These are phyloP conservation scores for Cephalophus harveyi DNA, from an alignment of 2,113 vertebrate species.

Conservation along the genomic window DNA sequence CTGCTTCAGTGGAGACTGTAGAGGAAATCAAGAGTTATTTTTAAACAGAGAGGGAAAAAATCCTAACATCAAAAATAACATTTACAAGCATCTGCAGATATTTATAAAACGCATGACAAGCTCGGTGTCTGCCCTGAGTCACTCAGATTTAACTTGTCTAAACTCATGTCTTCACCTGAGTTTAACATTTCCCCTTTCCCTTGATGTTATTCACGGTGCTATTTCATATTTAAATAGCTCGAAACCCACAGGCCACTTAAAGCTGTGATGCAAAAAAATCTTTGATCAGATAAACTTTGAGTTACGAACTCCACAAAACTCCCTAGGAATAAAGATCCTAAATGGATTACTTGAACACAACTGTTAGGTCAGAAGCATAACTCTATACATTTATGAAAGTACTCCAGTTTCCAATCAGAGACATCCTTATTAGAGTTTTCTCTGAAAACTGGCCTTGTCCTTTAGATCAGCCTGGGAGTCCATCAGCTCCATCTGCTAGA, in stretches of 20 bases:
- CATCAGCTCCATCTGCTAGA: accelerated
- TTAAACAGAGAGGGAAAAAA: background rate
- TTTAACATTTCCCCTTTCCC: slow-evolving; percentile 37
- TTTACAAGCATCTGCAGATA: background rate
- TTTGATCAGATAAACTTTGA: background rate
- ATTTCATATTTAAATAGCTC: background rate
- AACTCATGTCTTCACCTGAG: background rate
- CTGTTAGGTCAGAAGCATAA: background rate
- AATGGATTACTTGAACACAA: background rate
- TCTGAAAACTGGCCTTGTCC: background rate
- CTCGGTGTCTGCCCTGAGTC: background rate
- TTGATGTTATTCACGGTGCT: background rate
- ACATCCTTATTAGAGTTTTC: too few species aligned
- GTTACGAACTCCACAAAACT: background rate
- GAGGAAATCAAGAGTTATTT: background rate
- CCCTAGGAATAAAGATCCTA: too few species aligned
- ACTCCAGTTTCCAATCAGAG: accelerated
- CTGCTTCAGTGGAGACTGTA: background rate
- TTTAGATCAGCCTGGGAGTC: accelerated
- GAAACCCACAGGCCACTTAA: background rate
- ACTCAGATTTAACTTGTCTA: slow-evolving; percentile 29
- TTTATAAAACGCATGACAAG: background rate
- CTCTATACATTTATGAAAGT: background rate
- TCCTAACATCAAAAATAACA: background rate
- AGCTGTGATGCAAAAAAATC: background rate